Evolutionary conservation across 2,113 vertebrate species (phyloP), one percentile per base, ranked within the genome.

Genomic region (Spheniscus mendiculus): DNA sequence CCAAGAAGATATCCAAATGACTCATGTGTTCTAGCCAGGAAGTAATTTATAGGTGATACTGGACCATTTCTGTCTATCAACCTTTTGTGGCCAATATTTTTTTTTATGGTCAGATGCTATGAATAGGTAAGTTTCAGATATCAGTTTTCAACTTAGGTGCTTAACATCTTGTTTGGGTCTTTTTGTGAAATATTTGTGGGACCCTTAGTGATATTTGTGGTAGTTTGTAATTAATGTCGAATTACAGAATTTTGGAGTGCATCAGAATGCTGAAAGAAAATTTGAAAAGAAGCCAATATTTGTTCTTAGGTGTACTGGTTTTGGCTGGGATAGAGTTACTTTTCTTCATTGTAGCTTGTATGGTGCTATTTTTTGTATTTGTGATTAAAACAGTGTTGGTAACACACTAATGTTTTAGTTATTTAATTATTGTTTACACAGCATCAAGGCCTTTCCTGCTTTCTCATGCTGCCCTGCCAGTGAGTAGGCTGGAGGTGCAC

Each of bases 401-500:
- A 66, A 25, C 7, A 34, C 18, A 40, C 4, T 12, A 26, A 40
- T 8, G 2, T 44, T 56, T 70, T 65, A 9, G 23, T 34, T 27
- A 21, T 61, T 81, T 66, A 65, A n/a, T 61, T 62, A 56, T 8
- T 27, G 12, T 3, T 82, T 52, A 11, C 7, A 81, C 11, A 19
- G 9, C 3, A 25, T 61, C 58, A 25, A 15, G 14, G n/a, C n/a
- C 21, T 55, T 79, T 89, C 3, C 16, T 45, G 8, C 32, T 91
- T 91, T 66, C 52, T 45, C 40, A 9, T 6, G 5, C 16, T 42
- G 3, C 22, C 11, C 20, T 6, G 27, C 4, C 27, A 23, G 4
- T 0, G 1, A 18, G 1, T 8, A 26, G 25, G 16, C 26, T 27
- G 26, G 27, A 8, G 1, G 0, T 49, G 18, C 10, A 21, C 12